Base-by-base conservation (phyloP, 1,140 invertebrate species). In the Drosophila jambulina region DNA sequence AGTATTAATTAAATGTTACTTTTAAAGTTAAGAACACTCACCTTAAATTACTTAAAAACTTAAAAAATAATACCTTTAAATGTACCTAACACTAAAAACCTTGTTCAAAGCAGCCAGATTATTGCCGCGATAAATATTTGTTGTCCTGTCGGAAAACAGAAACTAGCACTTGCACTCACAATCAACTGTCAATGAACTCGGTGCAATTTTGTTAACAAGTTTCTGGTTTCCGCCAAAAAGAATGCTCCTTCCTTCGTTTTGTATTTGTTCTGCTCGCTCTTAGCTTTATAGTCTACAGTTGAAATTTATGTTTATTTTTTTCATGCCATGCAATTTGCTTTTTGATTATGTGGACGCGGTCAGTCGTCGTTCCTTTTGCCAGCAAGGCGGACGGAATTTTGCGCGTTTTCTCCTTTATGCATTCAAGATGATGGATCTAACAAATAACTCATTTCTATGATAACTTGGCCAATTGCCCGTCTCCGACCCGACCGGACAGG, bases 371-470 rank as follows among this genome's bases (percentile, higher is more conserved):
- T 57, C 19, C 45, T 57, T 57, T 64, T 54, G 51, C 53, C 36
- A 25, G 42, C 29, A 25, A 32, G 60, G 43, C 51, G 59, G 51
- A 46, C 27, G 21, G 10, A 40, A 40, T 60, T 48, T 65, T 69
- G 51, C 46, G 69, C 62, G 58, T 63, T 40, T 46, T 63, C 40
- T 64, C 43, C 63, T 81, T 76, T 82, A 80, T 81, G 48, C 51
- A 74, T 82, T 82, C 75, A 54, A 29, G 57, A 43, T 78, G 68
- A 74, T 82, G 67, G 64, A 67, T 82, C 61, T 78, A 67, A 68
- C 48, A 78, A 82, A 78, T 74, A 78, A 61, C 75, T 82, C 80
- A 82, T 82, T 82, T 82, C 67, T 82, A 82, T 82, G 80, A 82
- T 82, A 82, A 82, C 80, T 78, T 61, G 80, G 57, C 62, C 76